Conservation (phyloP, 1,140 invertebrate genomes). For the Drosophila pruinosa region DNA sequence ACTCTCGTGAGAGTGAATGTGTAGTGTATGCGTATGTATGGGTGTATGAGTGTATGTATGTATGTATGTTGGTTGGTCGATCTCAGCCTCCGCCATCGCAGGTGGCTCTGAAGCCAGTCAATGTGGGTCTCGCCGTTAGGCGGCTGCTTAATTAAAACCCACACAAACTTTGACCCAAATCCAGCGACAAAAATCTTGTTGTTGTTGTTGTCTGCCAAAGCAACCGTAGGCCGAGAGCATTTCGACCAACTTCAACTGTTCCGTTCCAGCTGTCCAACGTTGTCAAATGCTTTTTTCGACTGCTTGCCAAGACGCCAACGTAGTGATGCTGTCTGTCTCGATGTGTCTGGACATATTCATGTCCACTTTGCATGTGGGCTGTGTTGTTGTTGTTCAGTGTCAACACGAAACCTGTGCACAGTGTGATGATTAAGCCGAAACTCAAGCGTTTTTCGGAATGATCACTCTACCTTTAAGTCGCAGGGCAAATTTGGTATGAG, state of each 20-base stretch:
- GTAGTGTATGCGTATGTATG: not conserved
- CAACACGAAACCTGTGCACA: constrained; percentile 47
- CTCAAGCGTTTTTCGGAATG: constrained; percentile 4
- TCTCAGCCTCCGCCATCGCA: constrained; percentile 38
- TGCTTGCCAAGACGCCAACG: constrained; percentile 63
- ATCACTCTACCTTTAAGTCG: not conserved
- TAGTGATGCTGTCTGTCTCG: constrained; percentile 28
- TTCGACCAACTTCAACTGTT: constrained; percentile 32
- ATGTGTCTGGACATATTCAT: constrained; percentile 28
- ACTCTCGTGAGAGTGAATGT: not conserved
- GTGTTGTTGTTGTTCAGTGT: constrained; percentile 43
- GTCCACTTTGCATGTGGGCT: constrained; percentile 70
- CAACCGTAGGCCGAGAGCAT: constrained; percentile 50
- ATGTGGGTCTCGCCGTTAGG: constrained; percentile 56
- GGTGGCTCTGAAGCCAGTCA: constrained; percentile 20
- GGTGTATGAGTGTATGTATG: not conserved
- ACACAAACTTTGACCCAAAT: constrained; percentile 78
- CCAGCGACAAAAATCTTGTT: constrained; percentile 32
- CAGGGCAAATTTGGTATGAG: not conserved
- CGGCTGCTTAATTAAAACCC: constrained; percentile 68
- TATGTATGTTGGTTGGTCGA: constrained; percentile 3
- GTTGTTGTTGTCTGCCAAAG: not conserved
- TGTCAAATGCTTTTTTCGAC: constrained; percentile 53
- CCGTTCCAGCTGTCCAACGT: constrained; percentile 47
- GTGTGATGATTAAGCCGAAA: constrained; percentile 31